Percentiles rank a stretch among this genome's conserved stretches.
These are phyloP conservation scores for Antheraea pernyi DNA, from an alignment of 1,140 invertebrate genomes.

Conservation along the genomic window DNA sequence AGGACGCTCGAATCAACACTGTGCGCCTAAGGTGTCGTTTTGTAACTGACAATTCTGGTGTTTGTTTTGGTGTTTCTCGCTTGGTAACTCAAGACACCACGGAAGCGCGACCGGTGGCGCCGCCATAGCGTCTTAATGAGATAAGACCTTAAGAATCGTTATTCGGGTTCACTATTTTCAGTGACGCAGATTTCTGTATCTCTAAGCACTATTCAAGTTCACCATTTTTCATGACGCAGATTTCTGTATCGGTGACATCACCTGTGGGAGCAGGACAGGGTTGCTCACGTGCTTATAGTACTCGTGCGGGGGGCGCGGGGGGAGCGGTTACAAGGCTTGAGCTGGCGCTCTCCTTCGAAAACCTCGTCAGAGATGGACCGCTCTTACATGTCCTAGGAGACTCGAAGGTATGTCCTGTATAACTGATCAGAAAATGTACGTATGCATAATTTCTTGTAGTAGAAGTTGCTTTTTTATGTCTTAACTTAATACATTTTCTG, in stretches of 20 bases:
- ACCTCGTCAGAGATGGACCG: slow-evolving; percentile 80
- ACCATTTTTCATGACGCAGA: slow-evolving; percentile 76
- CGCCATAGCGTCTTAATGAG: too few relatives aligned
- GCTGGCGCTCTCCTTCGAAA: slow-evolving; percentile 80
- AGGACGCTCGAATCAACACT: too few relatives aligned
- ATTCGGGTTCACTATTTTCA: neutral
- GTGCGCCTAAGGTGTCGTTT: too few relatives aligned
- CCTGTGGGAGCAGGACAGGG: slow-evolving; percentile 73
- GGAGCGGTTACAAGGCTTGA: slow-evolving; percentile 84
- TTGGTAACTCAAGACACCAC: too few relatives aligned
- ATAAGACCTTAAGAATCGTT: neutral
- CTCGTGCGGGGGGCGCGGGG: slow-evolving; percentile 84
- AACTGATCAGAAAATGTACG: neutral
- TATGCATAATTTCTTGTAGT: too few relatives aligned
- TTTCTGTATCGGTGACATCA: slow-evolving; percentile 88
- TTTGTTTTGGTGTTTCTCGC: too few relatives aligned
- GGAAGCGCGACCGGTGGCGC: too few relatives aligned
- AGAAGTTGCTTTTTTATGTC: too few relatives aligned
- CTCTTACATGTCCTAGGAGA: slow-evolving; percentile 84
- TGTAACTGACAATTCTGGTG: too few relatives aligned
- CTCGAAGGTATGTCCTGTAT: neutral
- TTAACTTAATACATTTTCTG: too few relatives aligned
- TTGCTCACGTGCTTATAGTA: slow-evolving; percentile 81
- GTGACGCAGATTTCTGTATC: neutral
- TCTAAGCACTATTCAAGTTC: neutral